A percentile compares a stretch with the other conserved stretches of the same genome.
Conservation (phyloP, 2,888 invertebrate species). For the Stenchaetothrips biformis region DNA sequence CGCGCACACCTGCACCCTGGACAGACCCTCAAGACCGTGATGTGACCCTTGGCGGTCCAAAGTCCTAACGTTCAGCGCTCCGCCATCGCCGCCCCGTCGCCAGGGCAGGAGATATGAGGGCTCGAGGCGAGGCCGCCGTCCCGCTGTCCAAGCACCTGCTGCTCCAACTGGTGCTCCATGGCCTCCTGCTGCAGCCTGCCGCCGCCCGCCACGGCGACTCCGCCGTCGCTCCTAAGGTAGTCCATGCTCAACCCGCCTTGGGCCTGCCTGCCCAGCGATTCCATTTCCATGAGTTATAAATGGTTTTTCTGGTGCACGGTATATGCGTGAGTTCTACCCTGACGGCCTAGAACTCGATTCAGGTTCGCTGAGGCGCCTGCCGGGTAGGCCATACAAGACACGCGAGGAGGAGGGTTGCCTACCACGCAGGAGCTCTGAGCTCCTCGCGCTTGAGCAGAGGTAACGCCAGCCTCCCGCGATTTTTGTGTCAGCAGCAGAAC, state of each 20-base stretch:
- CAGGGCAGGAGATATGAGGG: too few species aligned
- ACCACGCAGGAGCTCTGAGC: background rate
- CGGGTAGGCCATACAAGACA: background rate
- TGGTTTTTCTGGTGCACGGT: too few species aligned
- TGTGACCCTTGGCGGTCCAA: too few species aligned
- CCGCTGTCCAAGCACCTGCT: background rate
- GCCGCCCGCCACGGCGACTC: background rate
- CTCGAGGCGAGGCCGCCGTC: too few species aligned
- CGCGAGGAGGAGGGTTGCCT: background rate
- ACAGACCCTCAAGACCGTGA: too few species aligned
- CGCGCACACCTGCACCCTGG: background rate
- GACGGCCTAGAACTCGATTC: too few species aligned
- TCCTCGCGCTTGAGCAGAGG: too few species aligned
- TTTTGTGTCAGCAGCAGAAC: background rate
- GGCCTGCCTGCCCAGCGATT: too few species aligned
- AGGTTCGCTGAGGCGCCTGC: background rate
- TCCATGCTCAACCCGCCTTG: too few species aligned
- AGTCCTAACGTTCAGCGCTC: background rate
- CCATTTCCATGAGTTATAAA: too few species aligned
- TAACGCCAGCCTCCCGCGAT: background rate
- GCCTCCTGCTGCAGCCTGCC: background rate
- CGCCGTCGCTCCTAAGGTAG: background rate
- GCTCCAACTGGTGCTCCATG: background rate
- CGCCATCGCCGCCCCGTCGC: background rate
- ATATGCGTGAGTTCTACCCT: too few species aligned